phyloP scores from a whole-genome alignment of 2,113 vertebrate species.

The Gymnarchus niloticus region DNA sequence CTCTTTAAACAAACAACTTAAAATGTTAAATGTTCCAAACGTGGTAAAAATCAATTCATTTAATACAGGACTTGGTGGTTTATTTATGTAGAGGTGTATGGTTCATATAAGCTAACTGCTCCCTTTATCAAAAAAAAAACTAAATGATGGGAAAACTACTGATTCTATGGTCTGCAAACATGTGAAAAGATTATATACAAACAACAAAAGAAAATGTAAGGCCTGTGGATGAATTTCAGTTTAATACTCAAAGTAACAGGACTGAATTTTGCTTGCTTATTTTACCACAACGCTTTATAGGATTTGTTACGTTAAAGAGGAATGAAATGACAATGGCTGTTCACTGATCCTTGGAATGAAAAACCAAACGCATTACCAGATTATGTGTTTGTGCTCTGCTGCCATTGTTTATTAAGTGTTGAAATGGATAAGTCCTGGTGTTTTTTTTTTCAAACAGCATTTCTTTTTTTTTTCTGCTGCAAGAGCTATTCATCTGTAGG shows the following conservation, averaged over 20 bases:
- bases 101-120: too few species aligned
- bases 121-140: background rate
- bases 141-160: background rate
- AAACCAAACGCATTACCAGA: conserved; percentile 40
- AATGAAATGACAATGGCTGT: conserved; percentile 34
- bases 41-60: too few species aligned
- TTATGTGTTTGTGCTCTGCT: conserved; percentile 43
- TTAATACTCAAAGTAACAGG: background rate
- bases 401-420: conserved; percentile 44
- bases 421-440: conserved; percentile 34
- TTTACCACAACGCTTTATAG: background rate
- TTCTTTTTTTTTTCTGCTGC: conserved; percentile 3
- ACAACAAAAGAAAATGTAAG: background rate
- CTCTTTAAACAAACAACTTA: background rate
- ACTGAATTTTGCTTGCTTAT: background rate
- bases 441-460: conserved; percentile 31
- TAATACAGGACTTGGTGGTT: too few species aligned
- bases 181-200: background rate
- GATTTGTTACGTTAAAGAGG: conserved; percentile 6
- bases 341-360: conserved; percentile 17
- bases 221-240: background rate
- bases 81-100: too few species aligned
- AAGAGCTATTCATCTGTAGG: conserved; percentile 19
- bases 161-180: background rate
- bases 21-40: background rate